phyloP scores from a whole-genome alignment of 2,113 vertebrate species.

The Oreochromis niloticus region DNA sequence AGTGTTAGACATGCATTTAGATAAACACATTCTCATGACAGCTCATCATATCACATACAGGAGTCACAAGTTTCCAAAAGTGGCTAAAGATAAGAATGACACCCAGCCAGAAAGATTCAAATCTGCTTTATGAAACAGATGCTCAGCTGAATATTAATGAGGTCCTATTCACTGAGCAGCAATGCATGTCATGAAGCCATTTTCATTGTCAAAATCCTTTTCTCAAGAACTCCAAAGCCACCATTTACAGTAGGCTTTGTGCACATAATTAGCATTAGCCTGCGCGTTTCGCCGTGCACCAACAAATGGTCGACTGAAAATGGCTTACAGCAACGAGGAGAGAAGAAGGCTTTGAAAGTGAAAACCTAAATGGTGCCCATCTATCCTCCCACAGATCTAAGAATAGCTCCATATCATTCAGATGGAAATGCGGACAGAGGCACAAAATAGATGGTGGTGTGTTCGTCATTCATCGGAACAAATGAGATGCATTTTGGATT shows the following conservation, averaged over 20 bases:
- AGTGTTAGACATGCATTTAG: not conserved
- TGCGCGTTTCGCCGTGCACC: slow-evolving; percentile 22
- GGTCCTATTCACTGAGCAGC: not conserved
- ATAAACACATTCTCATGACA: not conserved
- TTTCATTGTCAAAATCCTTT: slow-evolving; percentile 34
- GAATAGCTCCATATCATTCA: slow-evolving; percentile 66
- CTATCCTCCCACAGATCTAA: slow-evolving; percentile 66
- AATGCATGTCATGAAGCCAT: slow-evolving; percentile 14
- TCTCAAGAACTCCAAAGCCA: slow-evolving; percentile 22
- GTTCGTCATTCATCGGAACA: slow-evolving; percentile 53
- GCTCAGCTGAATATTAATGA: slow-evolving; percentile 15
- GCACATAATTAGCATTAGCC: slow-evolving; percentile 54
- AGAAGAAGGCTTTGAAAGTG: slow-evolving; percentile 58
- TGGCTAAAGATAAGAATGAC: not conserved
- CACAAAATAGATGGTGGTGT: slow-evolving; percentile 44
- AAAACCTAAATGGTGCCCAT: slow-evolving; percentile 65
- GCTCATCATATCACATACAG: not conserved
- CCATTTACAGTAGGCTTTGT: slow-evolving; percentile 51
- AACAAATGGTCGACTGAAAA: slow-evolving; percentile 51
- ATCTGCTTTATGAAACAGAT: not conserved
- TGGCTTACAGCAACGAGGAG: slow-evolving; percentile 47
- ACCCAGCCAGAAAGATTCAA: not conserved
- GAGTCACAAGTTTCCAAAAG: not conserved
- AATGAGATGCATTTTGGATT: slow-evolving; percentile 27
- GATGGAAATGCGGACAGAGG: slow-evolving; percentile 65